Percentiles rank a stretch among this genome's conserved stretches.
phyloP scores from a whole-genome alignment of 1,140 invertebrate species.

The Campoletis sonorensis region DNA sequence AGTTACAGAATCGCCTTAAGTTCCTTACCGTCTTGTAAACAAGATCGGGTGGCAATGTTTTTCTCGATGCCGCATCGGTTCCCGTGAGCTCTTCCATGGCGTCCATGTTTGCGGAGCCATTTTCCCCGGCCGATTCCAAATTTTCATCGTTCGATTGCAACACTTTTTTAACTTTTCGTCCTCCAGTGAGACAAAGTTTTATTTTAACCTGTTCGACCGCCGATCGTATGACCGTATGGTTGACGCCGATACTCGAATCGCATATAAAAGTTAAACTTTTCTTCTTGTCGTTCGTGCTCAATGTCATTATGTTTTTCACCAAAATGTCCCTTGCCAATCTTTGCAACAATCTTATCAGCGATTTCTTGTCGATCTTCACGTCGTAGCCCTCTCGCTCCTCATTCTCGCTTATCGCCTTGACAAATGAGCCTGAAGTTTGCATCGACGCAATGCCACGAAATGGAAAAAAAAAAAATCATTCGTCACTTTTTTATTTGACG shows the following conservation, averaged over 20 bases:
- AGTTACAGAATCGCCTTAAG: too few species aligned
- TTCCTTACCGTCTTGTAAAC: constrained; percentile 50
- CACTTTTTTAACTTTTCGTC: too few species aligned
- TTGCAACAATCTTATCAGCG: constrained; percentile 78
- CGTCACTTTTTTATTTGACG: too few species aligned
- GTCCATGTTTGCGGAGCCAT: neutral
- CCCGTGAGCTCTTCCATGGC: neutral
- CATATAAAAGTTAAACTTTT: constrained; percentile 79
- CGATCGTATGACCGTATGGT: constrained; percentile 78
- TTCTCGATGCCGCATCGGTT: neutral
- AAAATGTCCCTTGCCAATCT: constrained; percentile 79
- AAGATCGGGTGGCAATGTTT: neutral
- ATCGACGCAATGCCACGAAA: too few species aligned
- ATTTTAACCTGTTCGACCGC: constrained; percentile 81
- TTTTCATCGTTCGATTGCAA: constrained; percentile 23
- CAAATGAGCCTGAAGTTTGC: too few species aligned
- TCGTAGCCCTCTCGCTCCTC: constrained; percentile 79
- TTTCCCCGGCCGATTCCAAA: neutral
- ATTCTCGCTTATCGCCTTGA: constrained; percentile 75
- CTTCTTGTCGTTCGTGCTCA: constrained; percentile 74
- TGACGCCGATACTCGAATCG: constrained; percentile 75
- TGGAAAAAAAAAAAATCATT: too few species aligned
- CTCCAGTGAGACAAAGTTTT: constrained; percentile 76
- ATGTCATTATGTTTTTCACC: constrained; percentile 79
- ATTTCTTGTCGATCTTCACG: constrained; percentile 80